These are phyloP conservation scores for Trissoscelio sp. DNA, from an alignment of 2,888 invertebrate genomes.

Conservation along the genomic window DNA sequence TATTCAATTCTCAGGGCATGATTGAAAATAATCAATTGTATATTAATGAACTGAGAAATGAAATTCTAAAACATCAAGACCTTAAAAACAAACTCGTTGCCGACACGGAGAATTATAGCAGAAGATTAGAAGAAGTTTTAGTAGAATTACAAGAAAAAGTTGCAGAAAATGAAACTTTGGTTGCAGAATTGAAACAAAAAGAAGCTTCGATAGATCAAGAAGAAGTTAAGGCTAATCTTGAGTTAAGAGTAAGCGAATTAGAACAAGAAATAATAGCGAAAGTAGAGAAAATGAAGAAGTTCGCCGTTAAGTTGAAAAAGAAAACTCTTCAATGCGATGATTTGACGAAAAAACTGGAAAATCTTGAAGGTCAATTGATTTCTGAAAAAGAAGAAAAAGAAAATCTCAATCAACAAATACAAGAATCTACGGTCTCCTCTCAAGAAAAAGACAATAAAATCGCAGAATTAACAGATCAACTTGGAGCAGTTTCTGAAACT, in stretches of 20 bases:
- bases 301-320: slow-evolving; percentile 90
- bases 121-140: slow-evolving; percentile 83
- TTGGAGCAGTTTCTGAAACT: slow-evolving; percentile 57
- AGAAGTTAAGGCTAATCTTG: slow-evolving; percentile 78
- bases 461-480: slow-evolving; percentile 73
- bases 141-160: slow-evolving; percentile 83
- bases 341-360: slow-evolving; percentile 84
- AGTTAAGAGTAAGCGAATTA: slow-evolving; percentile 81
- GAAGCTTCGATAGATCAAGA: slow-evolving; percentile 80
- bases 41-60: slow-evolving; percentile 73
- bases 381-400: slow-evolving; percentile 79
- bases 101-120: slow-evolving; percentile 82
- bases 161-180: slow-evolving; percentile 80
- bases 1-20: slow-evolving; percentile 70
- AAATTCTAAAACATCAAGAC: slow-evolving; percentile 83
- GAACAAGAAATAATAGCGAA: slow-evolving; percentile 87
- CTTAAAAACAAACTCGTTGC: slow-evolving; percentile 83
- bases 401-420: slow-evolving; percentile 74
- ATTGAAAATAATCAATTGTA: slow-evolving; percentile 73
- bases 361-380: slow-evolving; percentile 75
- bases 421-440: slow-evolving; percentile 71
- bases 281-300: slow-evolving; percentile 91
- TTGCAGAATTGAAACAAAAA: slow-evolving; percentile 81
- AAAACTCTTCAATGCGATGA: slow-evolving; percentile 88
- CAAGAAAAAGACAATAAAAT: slow-evolving; percentile 77